Base-by-base conservation (phyloP, 1,140 invertebrate genomes). In the Euura lappo region DNA sequence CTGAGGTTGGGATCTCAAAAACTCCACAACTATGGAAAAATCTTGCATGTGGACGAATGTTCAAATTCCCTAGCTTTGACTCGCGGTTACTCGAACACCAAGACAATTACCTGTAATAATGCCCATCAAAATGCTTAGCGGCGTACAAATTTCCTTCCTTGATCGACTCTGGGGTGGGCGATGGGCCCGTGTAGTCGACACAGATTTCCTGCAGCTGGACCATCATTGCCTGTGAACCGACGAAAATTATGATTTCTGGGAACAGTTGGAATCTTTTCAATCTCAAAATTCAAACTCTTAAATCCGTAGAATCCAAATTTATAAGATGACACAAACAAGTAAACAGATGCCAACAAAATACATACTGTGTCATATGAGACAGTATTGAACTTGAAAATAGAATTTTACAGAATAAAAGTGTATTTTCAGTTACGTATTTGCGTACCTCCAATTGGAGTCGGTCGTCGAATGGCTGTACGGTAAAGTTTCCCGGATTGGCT, bases 401-500 rank as follows among this genome's bases (percentile, higher is more conserved):
- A 28, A 28, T 28, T 28, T 28, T 28, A 28, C 6, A 8, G 10
- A 28, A 28, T 0, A 28, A 28, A 28, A 28, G 28, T 28, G 28
- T 28, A 0, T 28, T 28, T 28, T 28, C 28, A 28, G 28, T 28
- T 0, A 28, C 69, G 72, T 70, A 45, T 74, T 73, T 7, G 72
- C 69, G 76, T 72, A 86, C 86, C 65, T 78, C 60, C 6, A 85
- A 72, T 43, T 71, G 43, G 0, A 2, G 2, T n/a, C 71, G 69
- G 11, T 75, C 72, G 7, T 77, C 69, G 11, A 77, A 74, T 0
- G 86, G 85, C 70, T 87, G 86, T 2, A 89, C 81, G 7, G 86
- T 84, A 71, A 92, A 92, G 81, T 91, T 90, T 76, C 87, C 86
- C 0, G 91, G 91, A 85, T 89, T 90, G 2, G 90, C 89, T 5